Base-by-base conservation (phyloP, 2,888 invertebrate species). In the Leptopilina myrica region DNA sequence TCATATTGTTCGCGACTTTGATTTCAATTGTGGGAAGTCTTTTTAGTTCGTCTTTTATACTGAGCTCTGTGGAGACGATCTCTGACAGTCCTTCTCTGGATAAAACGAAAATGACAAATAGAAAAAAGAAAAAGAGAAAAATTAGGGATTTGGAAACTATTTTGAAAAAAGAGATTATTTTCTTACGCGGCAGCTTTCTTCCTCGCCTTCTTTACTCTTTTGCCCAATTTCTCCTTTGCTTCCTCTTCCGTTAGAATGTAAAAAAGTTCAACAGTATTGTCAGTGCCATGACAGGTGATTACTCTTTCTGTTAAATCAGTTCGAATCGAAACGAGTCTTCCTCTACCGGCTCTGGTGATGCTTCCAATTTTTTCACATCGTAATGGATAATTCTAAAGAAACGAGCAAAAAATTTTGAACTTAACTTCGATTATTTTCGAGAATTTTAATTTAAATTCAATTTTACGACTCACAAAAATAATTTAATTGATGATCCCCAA, bases 201-300 rank as follows among this genome's bases (percentile, higher is more conserved):
- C 85, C 92, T 94, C 89, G 94, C 94, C 91, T 97, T 98, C 87
- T 96, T 96, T 69, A 96, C 90, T 62, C 98, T 93, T 92, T 98
- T 98, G 46, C 94, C 93, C 87, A 95, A 93, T 82, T 95, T 94
- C 43, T 92, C 92, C 82, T 94, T 93, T 0, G 96, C 95, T 87
- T 97, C 96, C 12, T 96, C 95, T 26, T 96, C 95, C 0, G 95
- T 92, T 87, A 96, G 95, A 85, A 99, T 95, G 64, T 95, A 93
- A 90, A 97, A 99, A 77, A 97, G 92, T 92, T 99, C 99, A 15
- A 99, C 92, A 40, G 94, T 92, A 78, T 95, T 94, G 87, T 98
- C 97, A 12, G 95, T 95, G 2, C 98, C 98, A 89, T 97, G 96
- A 90, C 97, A 97, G 1, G 95, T 95, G 4, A 99, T 89, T 26